Percentiles rank a stretch among this genome's conserved stretches.
phyloP scores from a whole-genome alignment of 2,888 invertebrate genomes.

The Tetragnatha montana region DNA sequence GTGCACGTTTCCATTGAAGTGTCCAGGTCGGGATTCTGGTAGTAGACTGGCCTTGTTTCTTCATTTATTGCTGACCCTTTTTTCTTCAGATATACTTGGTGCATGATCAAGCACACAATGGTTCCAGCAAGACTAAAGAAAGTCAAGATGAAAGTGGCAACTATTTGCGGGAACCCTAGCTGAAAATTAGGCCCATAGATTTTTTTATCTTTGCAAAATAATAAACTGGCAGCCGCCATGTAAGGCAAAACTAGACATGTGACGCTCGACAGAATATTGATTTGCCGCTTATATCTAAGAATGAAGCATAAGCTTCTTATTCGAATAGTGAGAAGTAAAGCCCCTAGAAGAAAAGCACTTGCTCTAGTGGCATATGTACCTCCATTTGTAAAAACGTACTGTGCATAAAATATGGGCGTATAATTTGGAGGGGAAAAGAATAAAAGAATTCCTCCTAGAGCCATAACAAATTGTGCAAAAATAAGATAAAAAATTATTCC shows the following conservation, averaged over 20 bases:
- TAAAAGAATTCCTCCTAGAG: slow-evolving; percentile 69
- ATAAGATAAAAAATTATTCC: slow-evolving; percentile 69
- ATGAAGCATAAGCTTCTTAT: slow-evolving; percentile 90
- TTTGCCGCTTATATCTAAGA: slow-evolving; percentile 78
- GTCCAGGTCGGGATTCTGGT: background rate
- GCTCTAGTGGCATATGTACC: slow-evolving; percentile 75
- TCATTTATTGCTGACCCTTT: background rate
- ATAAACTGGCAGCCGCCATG: slow-evolving; percentile 25
- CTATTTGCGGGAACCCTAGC: slow-evolving; percentile 86
- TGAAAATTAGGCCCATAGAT: slow-evolving; percentile 84
- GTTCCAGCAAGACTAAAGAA: slow-evolving; percentile 60
- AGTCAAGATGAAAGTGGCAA: slow-evolving; percentile 75
- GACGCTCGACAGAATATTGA: slow-evolving; percentile 79
- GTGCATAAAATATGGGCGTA: slow-evolving; percentile 64
- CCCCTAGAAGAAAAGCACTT: slow-evolving; percentile 75
- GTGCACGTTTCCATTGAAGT: background rate
- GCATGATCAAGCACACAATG: slow-evolving; percentile 66
- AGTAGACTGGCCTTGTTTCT: background rate
- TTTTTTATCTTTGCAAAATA: slow-evolving; percentile 26
- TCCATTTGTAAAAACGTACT: slow-evolving; percentile 68
- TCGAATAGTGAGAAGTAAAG: slow-evolving; percentile 77
- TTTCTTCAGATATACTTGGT: slow-evolving; percentile 59
- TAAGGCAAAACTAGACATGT: slow-evolving; percentile 75
- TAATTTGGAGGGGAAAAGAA: slow-evolving; percentile 64
- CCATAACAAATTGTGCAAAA: slow-evolving; percentile 69